phyloP scores from a whole-genome alignment of 2,888 invertebrate genomes.

The Lymantria monacha region DNA sequence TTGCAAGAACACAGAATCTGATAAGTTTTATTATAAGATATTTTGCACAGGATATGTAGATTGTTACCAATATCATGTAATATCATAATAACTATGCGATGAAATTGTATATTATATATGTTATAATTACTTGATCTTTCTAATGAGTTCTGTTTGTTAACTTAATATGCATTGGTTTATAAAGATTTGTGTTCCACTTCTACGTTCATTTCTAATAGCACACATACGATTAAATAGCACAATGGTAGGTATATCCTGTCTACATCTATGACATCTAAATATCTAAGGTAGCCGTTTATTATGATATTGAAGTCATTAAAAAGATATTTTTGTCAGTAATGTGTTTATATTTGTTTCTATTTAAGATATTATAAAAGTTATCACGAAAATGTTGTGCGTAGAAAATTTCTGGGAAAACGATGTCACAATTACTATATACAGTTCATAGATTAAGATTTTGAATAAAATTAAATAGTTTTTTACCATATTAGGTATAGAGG shows the following conservation, averaged over 20 bases:
- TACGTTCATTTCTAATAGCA: background rate
- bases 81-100: constrained; percentile 23
- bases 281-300: constrained; percentile 12
- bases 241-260: constrained; percentile 15
- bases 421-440: constrained; percentile 56
- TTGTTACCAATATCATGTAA: constrained; percentile 62
- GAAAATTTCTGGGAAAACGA: constrained; percentile 61
- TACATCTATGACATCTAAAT: constrained; percentile 27
- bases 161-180: background rate
- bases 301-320: constrained; percentile 23
- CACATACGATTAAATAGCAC: constrained; percentile 15
- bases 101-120: constrained; percentile 27
- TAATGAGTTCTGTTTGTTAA: too few species aligned
- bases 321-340: constrained; percentile 40
- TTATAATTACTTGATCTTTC: background rate
- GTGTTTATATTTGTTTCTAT: constrained; percentile 40
- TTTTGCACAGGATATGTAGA: constrained; percentile 63
- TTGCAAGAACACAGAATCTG: constrained; percentile 75
- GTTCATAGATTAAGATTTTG: constrained; percentile 45
- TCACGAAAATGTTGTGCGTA: constrained; percentile 78
- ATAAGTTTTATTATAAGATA: constrained; percentile 53
- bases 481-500: constrained; percentile 44
- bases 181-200: background rate
- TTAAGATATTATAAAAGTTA: constrained; percentile 55
- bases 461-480: constrained; percentile 45